Percentiles rank a stretch among this genome's conserved stretches.
phyloP scores from a whole-genome alignment of 2,888 invertebrate genomes.

The Brassicogethes aeneus region DNA sequence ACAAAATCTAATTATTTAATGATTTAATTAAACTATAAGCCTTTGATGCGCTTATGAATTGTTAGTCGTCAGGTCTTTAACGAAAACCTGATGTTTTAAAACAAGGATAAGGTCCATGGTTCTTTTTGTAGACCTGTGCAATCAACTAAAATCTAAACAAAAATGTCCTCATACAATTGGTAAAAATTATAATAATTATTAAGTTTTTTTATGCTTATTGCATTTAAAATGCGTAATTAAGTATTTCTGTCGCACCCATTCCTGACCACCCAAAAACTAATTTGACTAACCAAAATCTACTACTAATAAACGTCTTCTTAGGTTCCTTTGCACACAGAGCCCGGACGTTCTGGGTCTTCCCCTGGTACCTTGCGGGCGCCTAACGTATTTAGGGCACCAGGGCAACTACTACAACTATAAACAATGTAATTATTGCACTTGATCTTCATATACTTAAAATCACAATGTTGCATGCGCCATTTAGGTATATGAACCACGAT shows the following conservation, averaged over 20 bases:
- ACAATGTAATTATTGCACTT: neutral
- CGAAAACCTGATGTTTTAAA: too few species aligned
- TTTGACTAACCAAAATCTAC: neutral
- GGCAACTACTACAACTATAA: slow-evolving; percentile 25
- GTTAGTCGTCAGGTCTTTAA: too few species aligned
- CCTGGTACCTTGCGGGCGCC: slow-evolving; percentile 41
- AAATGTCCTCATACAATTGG: too few species aligned
- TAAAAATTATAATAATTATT: too few species aligned
- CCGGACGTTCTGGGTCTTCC: slow-evolving; percentile 42
- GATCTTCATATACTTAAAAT: slow-evolving; percentile 12
- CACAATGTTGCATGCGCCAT: slow-evolving; percentile 14
- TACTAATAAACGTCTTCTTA: slow-evolving; percentile 21
- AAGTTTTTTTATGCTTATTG: too few species aligned
- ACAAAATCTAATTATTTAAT: too few species aligned
- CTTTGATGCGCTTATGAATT: too few species aligned
- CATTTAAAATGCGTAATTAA: neutral
- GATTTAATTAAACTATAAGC: too few species aligned
- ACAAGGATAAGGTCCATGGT: too few species aligned
- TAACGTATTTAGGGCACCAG: slow-evolving; percentile 40
- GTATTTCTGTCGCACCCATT: neutral
- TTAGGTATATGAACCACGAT: slow-evolving; percentile 9
- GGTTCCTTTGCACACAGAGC: slow-evolving; percentile 44
- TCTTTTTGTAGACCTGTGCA: too few species aligned
- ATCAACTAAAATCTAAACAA: too few species aligned
- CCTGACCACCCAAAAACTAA: neutral